Conservation (phyloP, 2,113 vertebrate species). For the Clinocottus analis region DNA sequence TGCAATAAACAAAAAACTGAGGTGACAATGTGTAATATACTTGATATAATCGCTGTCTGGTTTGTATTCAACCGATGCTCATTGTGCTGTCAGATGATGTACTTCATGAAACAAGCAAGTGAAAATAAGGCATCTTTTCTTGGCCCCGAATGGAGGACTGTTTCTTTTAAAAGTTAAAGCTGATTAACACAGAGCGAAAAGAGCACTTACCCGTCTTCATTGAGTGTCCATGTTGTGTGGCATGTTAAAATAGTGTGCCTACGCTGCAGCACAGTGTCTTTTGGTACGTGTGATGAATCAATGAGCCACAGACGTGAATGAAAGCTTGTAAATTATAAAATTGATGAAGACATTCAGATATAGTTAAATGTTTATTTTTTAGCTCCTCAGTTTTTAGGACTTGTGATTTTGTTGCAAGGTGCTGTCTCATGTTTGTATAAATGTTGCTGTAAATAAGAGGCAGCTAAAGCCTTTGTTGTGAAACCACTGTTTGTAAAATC, state of each 20-base stretch:
- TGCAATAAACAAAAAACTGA: constrained; percentile 32
- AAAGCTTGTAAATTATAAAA: constrained; percentile 21
- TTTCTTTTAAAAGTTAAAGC: constrained; percentile 34
- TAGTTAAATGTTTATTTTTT: constrained; percentile 12
- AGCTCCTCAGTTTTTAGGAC: constrained; percentile 26
- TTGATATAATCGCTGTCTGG: constrained; percentile 30
- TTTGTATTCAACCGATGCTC: constrained; percentile 32
- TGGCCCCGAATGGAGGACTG: constrained; percentile 26
- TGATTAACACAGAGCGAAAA: constrained; percentile 12
- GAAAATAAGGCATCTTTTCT: constrained; percentile 24
- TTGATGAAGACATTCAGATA: constrained; percentile 7
- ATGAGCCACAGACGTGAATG: constrained; percentile 1
- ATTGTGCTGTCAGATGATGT: constrained; percentile 27
- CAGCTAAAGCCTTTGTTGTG: constrained; percentile 36
- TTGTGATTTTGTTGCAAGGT: constrained; percentile 40
- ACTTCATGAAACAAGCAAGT: constrained; percentile 31
- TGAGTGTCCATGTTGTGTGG: constrained; percentile 28
- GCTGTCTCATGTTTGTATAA: constrained; percentile 54
- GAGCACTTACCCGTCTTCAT: constrained; percentile 17
- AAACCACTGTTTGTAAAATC: constrained; percentile 18
- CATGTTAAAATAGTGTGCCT: constrained; percentile 45
- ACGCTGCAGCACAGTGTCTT: constrained; percentile 32
- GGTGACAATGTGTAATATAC: constrained; percentile 31
- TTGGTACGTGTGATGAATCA: constrained; percentile 5
- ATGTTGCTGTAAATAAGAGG: constrained; percentile 42